These are phyloP conservation scores for Cephalotes varians DNA, from an alignment of 2,888 invertebrate genomes.

Conservation along the genomic window DNA sequence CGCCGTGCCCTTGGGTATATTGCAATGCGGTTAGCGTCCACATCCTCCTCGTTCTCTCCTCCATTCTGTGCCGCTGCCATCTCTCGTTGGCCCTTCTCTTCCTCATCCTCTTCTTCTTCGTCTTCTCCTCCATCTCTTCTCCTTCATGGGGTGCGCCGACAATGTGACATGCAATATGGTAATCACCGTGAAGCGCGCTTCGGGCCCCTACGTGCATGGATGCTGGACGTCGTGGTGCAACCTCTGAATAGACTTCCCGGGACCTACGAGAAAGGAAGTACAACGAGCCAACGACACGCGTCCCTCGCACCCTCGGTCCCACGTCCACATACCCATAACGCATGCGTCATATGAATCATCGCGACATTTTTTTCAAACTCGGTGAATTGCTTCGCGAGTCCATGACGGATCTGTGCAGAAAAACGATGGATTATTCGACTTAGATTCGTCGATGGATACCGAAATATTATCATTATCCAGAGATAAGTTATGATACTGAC, in stretches of 20 bases:
- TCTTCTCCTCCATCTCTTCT: constrained; percentile 38
- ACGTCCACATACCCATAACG: constrained; percentile 55
- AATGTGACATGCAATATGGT: constrained; percentile 83
- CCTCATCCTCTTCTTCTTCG: constrained; percentile 33
- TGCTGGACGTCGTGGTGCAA: constrained; percentile 74
- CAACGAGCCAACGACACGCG: constrained; percentile 76
- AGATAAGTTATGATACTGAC: constrained; percentile 20
- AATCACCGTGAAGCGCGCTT: constrained; percentile 78
- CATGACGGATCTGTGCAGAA: constrained; percentile 7
- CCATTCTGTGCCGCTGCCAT: constrained; percentile 54
- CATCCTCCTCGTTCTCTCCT: constrained; percentile 66
- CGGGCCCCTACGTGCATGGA: constrained; percentile 72
- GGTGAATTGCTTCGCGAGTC: constrained; percentile 68
- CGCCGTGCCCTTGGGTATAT: constrained; percentile 77
- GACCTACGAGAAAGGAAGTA: constrained; percentile 77
- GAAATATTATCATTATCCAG: not conserved
- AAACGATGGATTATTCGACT: constrained; percentile 20
- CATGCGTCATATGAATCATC: constrained; percentile 75
- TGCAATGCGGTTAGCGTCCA: constrained; percentile 79
- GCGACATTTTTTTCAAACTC: constrained; percentile 66
- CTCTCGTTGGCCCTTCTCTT: constrained; percentile 28
- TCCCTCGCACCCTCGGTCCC: constrained; percentile 68
- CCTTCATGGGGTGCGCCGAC: constrained; percentile 78
- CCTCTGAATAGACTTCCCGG: constrained; percentile 79
- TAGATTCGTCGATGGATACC: not conserved